Evolutionary conservation across 1,140 invertebrate species (phyloP).

Genomic region (Ostrea denselamellosa): DNA sequence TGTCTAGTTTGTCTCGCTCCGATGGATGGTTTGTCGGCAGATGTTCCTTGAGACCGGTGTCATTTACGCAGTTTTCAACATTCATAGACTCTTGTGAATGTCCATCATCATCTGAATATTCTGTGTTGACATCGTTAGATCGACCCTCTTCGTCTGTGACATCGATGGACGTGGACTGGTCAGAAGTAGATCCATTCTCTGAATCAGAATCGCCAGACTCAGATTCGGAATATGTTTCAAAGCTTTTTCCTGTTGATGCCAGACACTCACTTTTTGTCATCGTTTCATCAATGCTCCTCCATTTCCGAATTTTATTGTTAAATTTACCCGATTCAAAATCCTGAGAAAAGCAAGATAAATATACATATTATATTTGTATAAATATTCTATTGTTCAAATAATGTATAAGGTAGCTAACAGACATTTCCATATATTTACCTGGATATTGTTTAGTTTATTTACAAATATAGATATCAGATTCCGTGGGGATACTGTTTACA

Average conservation of each 20-base stretch:
- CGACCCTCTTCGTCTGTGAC: neutral
- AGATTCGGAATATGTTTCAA: neutral
- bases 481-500: too few relatives aligned
- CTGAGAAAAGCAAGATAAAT: neutral
- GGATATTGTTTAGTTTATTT: neutral
- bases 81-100: neutral
- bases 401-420: too few relatives aligned
- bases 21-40: neutral
- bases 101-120: neutral
- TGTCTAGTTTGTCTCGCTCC: neutral
- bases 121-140: neutral
- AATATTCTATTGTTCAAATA: too few relatives aligned
- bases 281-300: conserved; percentile 4
- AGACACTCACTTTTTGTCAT: conserved; percentile 18
- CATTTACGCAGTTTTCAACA: neutral
- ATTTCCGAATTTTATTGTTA: neutral
- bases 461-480: too few relatives aligned
- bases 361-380: neutral
- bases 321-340: conserved; percentile 6
- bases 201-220: neutral
- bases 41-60: neutral
- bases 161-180: neutral
- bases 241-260: conserved; percentile 8
- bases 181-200: neutral
- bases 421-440: too few relatives aligned